Base-by-base conservation (phyloP, 2,797 vertebrate genomes). In the Pampus argenteus region DNA sequence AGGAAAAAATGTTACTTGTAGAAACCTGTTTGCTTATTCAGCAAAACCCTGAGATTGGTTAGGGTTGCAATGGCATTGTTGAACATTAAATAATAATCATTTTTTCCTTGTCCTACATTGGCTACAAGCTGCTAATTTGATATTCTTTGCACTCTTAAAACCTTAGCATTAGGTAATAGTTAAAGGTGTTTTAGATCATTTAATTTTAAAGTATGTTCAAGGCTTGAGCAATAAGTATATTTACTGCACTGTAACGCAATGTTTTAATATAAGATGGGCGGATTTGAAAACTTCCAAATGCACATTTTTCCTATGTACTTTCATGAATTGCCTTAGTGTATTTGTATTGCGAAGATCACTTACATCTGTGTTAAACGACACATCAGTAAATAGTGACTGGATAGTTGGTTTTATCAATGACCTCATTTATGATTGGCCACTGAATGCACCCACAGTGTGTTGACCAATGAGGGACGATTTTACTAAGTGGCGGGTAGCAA, bases 401-500 rank as follows among this genome's bases (percentile, higher is more conserved):
- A 8, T 5, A 7, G 3, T 25, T 2, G 10, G 23, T 4, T 36
- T 15, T 15, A 13, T 9, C 34, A 82, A 76, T 45, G 85, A 72
- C 50, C 0, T 6, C 14, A 18, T 0, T 64, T 25, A 1, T 76
- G 57, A 91, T 92, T 92, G 91, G 91, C 34, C 56, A 52, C 3
- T 22, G 6, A 36, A 34, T 26, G 52, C 82, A 20, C 71, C 66
- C 9, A 17, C 57, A 38, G 26, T 0, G 2, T 6, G 20, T 75
- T 34, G 68, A 67, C 91, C 90, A 92, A 92, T 92, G 54, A 75
- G 22, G 0, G 52, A 45, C 5, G 18, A 28, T 7, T 9, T 90
- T 90, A 81, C 76, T 91, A 18, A n/a, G 48, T 73, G 67, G 83
- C 83, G 82, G 75, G 74, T 18, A 51, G 65, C 59, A 36, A 59